These are phyloP conservation scores for Gryllus longicercus DNA, from an alignment of 2,888 invertebrate genomes.

Conservation along the genomic window DNA sequence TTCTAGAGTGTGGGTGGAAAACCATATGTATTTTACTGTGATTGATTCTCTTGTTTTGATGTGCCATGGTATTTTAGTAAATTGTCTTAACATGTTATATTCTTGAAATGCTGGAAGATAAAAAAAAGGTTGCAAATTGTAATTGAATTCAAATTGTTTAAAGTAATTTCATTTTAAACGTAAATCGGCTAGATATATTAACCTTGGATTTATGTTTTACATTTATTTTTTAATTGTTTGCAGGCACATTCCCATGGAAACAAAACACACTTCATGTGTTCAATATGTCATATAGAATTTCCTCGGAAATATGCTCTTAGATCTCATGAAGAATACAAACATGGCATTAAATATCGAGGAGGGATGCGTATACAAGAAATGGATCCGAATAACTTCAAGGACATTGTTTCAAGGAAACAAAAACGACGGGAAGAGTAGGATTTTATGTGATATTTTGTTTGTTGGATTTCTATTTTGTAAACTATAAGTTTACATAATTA, in stretches of 20 bases:
- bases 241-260: slow-evolving; percentile 51
- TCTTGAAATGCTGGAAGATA: no score
- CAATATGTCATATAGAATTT: slow-evolving; percentile 55
- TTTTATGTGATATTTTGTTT: neutral
- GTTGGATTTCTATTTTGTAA: no score
- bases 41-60: no score
- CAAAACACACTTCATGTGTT: slow-evolving; percentile 54
- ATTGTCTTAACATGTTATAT: no score
- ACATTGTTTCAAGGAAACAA: slow-evolving; percentile 34
- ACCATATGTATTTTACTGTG: no score
- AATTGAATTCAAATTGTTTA: no score
- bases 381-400: slow-evolving; percentile 34
- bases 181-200: no score
- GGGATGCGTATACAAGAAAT: slow-evolving; percentile 34
- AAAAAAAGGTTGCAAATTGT: no score
- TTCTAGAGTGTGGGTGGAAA: no score
- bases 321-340: slow-evolving; percentile 57
- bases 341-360: slow-evolving; percentile 45
- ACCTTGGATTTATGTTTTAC: no score
- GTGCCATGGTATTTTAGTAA: no score
- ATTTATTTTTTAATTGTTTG: neutral
- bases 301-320: slow-evolving; percentile 53
- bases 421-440: slow-evolving; percentile 37
- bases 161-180: no score
- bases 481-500: neutral